Base-by-base conservation (phyloP, 2,888 invertebrate species). In the Trissolcus japonicus region DNA sequence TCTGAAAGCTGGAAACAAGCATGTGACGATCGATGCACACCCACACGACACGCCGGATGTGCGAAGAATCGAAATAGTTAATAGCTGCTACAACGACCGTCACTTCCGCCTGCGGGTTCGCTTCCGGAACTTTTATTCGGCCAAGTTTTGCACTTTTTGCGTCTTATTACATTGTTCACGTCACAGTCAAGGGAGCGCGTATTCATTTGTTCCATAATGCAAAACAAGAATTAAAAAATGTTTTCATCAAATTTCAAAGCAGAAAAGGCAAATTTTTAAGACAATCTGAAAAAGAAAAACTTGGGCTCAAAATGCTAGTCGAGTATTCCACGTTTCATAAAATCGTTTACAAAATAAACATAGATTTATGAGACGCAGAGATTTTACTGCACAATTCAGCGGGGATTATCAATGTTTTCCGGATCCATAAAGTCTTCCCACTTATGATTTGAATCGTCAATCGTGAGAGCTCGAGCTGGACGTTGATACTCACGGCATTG, bases 31-130 rank as follows among this genome's bases (percentile, higher is more conserved):
- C 77, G 73, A 76, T 79, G 79, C 74, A 69, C 80, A 65, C 78
- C 80, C 80, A 80, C 80, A 80, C 73, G 55, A 25, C 40, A 59
- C 41, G 48, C 80, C 80, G 80, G 80, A 80, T 76, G 78, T 53
- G 71, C 60, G 59, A 79, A 78, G 79, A 79, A 81, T 74, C 81
- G 77, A 82, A 84, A 83, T 83, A 83, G 84, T 85, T 84, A 84
- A 84, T 83, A 79, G 82, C 75, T 77, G 78, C 79, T 76, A 76
- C 81, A 84, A 80, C 79, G 80, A 78, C 79, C 80, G 80, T 76
- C 76, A 79, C 82, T 86, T 86, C 86, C 86, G 85, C 81, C 76
- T 71, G 60, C 78, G 80, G 79, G 78, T 80, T 76, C 77, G 54
- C 69, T 65, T 69, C 71, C 62, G 76, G 80, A 79, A 80, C 78